phyloP scores from a whole-genome alignment of 2,888 invertebrate genomes.

The Drosophila meridionalis region DNA sequence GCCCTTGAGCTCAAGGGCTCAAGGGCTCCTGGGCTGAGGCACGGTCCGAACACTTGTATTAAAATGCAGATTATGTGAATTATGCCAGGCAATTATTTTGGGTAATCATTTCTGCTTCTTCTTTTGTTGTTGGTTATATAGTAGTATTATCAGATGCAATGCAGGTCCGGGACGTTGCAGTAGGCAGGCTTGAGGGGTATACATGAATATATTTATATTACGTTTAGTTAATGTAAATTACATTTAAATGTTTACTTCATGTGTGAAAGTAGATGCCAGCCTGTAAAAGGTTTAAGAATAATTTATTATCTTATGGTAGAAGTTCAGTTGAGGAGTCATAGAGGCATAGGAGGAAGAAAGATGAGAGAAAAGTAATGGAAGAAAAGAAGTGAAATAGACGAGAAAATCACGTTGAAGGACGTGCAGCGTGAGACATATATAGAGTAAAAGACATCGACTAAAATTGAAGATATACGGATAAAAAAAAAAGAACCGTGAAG shows the following conservation, averaged over 20 bases:
- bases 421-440: no score
- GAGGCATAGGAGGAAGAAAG: no score
- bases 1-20: conserved; percentile 10
- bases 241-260: neutral
- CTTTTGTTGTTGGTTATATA: conserved; percentile 25
- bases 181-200: neutral
- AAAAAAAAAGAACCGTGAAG: no score
- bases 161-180: conserved; percentile 1
- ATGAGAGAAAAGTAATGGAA: neutral
- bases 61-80: conserved; percentile 55
- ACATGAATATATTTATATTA: neutral
- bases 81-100: conserved; percentile 46
- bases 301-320: neutral
- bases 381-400: neutral
- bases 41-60: conserved; percentile 20
- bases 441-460: no score
- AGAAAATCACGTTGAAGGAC: neutral
- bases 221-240: conserved; percentile 2
- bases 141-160: conserved; percentile 18
- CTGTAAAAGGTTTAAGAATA: neutral
- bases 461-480: no score
- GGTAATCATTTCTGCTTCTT: conserved; percentile 40
- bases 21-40: neutral
- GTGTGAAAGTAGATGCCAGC: neutral
- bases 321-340: neutral